These are phyloP conservation scores for Crossocerus cetratus DNA, from an alignment of 2,888 invertebrate genomes.

Conservation along the genomic window DNA sequence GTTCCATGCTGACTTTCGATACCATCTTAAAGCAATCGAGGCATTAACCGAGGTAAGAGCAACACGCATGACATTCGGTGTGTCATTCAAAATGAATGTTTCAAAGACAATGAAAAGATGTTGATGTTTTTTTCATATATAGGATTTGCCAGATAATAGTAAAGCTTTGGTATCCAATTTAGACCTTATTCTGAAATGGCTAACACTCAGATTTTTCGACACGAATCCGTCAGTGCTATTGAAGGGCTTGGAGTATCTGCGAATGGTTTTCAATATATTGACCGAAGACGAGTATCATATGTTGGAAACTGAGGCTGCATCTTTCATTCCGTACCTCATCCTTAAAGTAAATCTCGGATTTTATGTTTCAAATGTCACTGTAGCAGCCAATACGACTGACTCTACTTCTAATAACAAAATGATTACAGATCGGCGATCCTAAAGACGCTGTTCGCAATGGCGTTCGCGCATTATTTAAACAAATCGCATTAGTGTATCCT, in stretches of 20 bases:
- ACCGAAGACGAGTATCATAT: constrained; percentile 90
- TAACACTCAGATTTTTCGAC: constrained; percentile 97
- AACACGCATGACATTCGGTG: neutral
- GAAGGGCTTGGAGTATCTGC: constrained; percentile 95
- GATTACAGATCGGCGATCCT: constrained; percentile 90
- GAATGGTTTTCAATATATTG: constrained; percentile 88
- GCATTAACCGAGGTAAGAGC: constrained; percentile 85
- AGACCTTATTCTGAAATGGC: constrained; percentile 97
- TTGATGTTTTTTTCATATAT: constrained; percentile 44
- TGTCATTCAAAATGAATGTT: constrained; percentile 1
- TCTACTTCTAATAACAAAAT: neutral
- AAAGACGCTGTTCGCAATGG: constrained; percentile 96
- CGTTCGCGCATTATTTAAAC: constrained; percentile 90
- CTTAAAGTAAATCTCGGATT: constrained; percentile 83
- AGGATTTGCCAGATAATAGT: constrained; percentile 87
- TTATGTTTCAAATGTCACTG: neutral
- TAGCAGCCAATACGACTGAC: neutral
- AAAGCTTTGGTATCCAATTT: constrained; percentile 92
- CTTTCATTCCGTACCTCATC: constrained; percentile 96
- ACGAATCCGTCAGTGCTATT: constrained; percentile 98
- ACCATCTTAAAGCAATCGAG: constrained; percentile 97
- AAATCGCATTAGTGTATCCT: constrained; percentile 91
- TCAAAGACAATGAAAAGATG: neutral
- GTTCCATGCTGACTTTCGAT: constrained; percentile 96
- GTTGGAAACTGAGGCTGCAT: constrained; percentile 93